Conservation (phyloP, 2,797 vertebrate species). For the Rhinoraja longicauda region DNA sequence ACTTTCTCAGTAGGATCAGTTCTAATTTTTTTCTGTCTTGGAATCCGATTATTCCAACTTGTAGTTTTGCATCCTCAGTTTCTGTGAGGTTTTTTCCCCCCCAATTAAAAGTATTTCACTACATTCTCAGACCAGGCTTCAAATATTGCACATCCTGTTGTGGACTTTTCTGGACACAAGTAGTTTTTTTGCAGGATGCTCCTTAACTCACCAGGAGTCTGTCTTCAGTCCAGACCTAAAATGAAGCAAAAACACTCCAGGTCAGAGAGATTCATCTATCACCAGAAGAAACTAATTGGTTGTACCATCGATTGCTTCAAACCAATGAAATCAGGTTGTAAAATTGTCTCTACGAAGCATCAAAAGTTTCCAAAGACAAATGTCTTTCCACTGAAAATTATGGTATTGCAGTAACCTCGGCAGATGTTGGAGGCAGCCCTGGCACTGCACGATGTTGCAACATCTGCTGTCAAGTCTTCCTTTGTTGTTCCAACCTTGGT, state of each 20-base stretch:
- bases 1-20: constrained; percentile 14
- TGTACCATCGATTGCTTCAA: constrained; percentile 27
- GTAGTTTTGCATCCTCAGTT: constrained; percentile 23
- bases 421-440: constrained; percentile 15
- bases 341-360: constrained; percentile 2
- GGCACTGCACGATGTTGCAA: neutral
- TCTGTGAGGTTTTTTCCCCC: constrained; percentile 19
- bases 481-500: neutral
- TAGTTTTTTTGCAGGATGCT: neutral
- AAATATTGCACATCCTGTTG: constrained; percentile 29
- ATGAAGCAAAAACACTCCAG: constrained; percentile 36
- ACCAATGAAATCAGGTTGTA: constrained; percentile 10
- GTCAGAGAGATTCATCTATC: constrained; percentile 21
- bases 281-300: neutral
- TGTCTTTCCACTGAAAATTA: neutral
- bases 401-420: neutral
- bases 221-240: constrained; percentile 36
- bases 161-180: constrained; percentile 8
- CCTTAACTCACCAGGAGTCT: constrained; percentile 34
- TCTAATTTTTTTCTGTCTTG: constrained; percentile 16
- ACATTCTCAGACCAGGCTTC: constrained; percentile 13
- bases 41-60: constrained; percentile 26
- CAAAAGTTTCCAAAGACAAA: neutral
- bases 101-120: constrained; percentile 29
- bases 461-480: neutral